Evolutionary conservation across 2,888 invertebrate species (phyloP), one percentile per base, ranked within the genome.

Genomic region (Ophion ventricosus): DNA sequence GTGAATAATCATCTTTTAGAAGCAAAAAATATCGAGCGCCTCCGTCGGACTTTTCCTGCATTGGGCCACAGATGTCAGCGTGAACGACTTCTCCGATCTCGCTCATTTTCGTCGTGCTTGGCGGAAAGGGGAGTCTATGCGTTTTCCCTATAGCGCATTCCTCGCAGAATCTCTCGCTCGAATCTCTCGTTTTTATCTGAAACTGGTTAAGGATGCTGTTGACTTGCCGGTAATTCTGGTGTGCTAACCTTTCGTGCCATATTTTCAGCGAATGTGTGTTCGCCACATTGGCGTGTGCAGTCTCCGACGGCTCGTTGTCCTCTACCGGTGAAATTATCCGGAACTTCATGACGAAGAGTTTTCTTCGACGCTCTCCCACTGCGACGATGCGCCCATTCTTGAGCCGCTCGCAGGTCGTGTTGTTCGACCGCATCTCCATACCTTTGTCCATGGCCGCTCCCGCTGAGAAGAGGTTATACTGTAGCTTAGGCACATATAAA

Each of bases 361-460:
- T 80, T 17, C n/a, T 43, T 64, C 20, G 29, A 2, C 80, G 64
- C 8, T 23, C 57, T 80, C 80, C 73, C 56, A 57, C 66, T 66
- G 66, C 66, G 17, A 80, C 57, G 14, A 25, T 74, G 63, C 25
- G 20, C 20, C 59, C 69, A 43, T 43, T 43, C 61, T 26, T 83
- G 26, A 10, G 8, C 4, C 80, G 56, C 66, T 80, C 64, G 29
- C 84, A 84, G 4, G 56, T 66, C 7, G 56, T 57, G 20, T 69
- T 73, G 7, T 70, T 72, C n/a, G 87, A 86, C 0, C 75, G 64
- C 57, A 85, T 78, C 8, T 63, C 23, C 20, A 86, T 57, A 0
- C 85, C 84, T 29, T 87, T 87, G 20, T 88, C 86, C 0, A 86
- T 25, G 0, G 83, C 74, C 43, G 80, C 49, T 0, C 80, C 76